phyloP scores from a whole-genome alignment of 2,113 vertebrate genomes.

The Chiloscyllium plagiosum region DNA sequence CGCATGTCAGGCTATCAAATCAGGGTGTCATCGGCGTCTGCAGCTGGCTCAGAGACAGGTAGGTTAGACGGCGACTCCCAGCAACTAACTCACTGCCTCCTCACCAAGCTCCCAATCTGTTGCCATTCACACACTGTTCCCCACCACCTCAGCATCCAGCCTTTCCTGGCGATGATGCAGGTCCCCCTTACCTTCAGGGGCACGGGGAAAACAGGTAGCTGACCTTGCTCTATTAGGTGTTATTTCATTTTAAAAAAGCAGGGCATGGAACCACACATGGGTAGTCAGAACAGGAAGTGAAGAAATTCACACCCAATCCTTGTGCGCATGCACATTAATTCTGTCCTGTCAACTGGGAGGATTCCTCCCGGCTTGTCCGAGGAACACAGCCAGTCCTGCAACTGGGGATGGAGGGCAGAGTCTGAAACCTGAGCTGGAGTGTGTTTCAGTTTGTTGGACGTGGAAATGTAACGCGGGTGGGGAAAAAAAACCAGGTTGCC shows the following conservation, averaged over 20 bases:
- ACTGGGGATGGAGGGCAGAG: conserved; percentile 77
- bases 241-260: too few relatives aligned
- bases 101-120: neutral
- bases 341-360: conserved; percentile 46
- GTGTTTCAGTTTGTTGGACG: too few relatives aligned
- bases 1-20: neutral
- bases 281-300: neutral
- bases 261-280: too few relatives aligned
- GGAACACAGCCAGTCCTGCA: too few relatives aligned
- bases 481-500: neutral
- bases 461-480: neutral
- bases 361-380: conserved; percentile 50
- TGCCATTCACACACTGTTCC: neutral
- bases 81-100: neutral
- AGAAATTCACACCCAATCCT: neutral
- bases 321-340: neutral
- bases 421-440: conserved; percentile 49
- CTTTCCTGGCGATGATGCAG: too few relatives aligned
- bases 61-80: neutral
- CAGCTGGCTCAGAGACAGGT: neutral
- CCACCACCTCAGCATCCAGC: too few relatives aligned
- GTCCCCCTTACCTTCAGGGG: too few relatives aligned
- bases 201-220: too few relatives aligned
- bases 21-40: neutral
- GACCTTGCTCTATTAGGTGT: too few relatives aligned